These are phyloP conservation scores for Pterocles gutturalis DNA, from an alignment of 2,113 vertebrate species.

Conservation along the genomic window DNA sequence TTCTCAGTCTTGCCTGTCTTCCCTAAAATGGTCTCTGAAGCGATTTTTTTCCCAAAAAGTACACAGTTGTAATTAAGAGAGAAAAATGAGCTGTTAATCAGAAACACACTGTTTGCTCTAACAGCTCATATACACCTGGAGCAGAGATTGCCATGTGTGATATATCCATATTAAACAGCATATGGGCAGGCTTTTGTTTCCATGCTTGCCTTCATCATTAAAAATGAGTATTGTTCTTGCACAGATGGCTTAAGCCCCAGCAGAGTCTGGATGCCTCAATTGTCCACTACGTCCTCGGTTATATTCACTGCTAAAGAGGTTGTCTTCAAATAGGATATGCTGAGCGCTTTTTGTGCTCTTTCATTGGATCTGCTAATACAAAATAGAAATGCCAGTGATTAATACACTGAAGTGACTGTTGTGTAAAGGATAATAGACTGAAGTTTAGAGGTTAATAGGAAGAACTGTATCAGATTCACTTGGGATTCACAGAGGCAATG, in stretches of 20 bases:
- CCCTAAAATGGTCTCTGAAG: not conserved
- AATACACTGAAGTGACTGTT: not conserved
- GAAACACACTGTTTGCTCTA: conserved; percentile 25
- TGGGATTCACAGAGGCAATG: not conserved
- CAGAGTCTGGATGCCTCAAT: not conserved
- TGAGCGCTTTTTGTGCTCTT: not conserved
- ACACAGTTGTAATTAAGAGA: conserved; percentile 25
- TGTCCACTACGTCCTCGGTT: not conserved
- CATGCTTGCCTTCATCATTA: not conserved
- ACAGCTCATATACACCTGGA: conserved; percentile 35
- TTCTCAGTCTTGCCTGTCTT: not conserved
- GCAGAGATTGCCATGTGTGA: conserved; percentile 1
- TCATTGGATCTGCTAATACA: not conserved
- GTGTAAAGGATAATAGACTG: not conserved
- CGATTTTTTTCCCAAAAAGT: not conserved
- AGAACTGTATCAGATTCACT: not conserved
- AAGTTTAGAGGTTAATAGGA: not conserved
- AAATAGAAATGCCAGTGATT: not conserved
- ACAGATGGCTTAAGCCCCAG: not conserved
- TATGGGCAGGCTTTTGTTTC: not conserved
- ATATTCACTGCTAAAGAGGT: not conserved
- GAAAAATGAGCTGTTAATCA: conserved; percentile 40
- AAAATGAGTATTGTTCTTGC: not conserved
- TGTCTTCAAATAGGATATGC: not conserved
- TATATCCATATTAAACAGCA: conserved; percentile 31